phyloP scores from a whole-genome alignment of 35 echinoderm and acorn worm species.

The Heliocidaris tuberculata region DNA sequence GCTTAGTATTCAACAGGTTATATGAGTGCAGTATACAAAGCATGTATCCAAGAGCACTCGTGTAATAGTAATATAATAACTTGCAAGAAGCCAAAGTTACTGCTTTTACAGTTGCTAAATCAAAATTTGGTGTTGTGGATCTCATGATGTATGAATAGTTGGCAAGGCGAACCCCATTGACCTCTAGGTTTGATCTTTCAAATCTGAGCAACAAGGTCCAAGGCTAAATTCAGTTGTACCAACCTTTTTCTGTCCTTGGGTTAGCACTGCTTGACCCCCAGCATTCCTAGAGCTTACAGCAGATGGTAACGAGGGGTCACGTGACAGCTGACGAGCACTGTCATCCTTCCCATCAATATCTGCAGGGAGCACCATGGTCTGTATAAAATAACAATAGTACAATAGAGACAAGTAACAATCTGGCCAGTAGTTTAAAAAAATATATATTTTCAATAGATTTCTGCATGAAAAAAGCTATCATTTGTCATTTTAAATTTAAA shows the following conservation, averaged over 20 bases:
- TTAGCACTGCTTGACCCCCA: slow-evolving; percentile 56
- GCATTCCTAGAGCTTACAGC: slow-evolving; percentile 63
- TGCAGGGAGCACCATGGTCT: slow-evolving; percentile 91
- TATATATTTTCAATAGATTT: background rate
- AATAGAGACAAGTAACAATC: background rate
- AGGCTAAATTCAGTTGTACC: background rate
- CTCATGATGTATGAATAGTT: no score
- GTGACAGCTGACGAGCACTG: slow-evolving; percentile 62
- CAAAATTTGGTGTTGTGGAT: no score
- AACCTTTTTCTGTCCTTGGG: slow-evolving; percentile 77
- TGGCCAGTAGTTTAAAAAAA: background rate
- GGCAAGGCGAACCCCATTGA: no score
- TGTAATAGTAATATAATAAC: no score
- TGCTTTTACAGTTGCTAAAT: no score
- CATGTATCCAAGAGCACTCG: no score
- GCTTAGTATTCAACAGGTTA: no score
- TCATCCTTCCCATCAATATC: slow-evolving; percentile 85
- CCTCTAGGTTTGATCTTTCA: no score
- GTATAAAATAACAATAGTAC: background rate
- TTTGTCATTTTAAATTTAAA: background rate
- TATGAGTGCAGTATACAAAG: no score
- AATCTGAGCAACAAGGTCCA: no score
- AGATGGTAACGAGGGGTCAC: slow-evolving; percentile 53
- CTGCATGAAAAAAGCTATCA: background rate
- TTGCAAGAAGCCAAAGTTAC: no score